phyloP scores from a whole-genome alignment of 2,888 invertebrate genomes.

The Erannis defoliaria region DNA sequence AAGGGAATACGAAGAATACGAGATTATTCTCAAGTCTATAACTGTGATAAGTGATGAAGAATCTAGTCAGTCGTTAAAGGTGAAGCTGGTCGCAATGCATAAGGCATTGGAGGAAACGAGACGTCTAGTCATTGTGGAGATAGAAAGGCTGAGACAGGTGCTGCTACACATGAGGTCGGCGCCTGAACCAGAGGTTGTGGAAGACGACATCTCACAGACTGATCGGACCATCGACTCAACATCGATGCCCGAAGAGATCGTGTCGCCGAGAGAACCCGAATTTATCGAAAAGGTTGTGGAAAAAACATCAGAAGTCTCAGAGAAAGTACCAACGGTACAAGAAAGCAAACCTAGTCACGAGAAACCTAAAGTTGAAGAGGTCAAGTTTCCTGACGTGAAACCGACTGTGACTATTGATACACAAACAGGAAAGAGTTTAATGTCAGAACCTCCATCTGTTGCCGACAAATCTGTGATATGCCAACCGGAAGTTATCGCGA shows the following conservation, averaged over 20 bases:
- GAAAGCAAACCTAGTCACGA: constrained; percentile 57
- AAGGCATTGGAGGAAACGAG: constrained; percentile 88
- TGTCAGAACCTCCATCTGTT: constrained; percentile 75
- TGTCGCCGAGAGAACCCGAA: constrained; percentile 67
- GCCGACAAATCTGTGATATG: constrained; percentile 77
- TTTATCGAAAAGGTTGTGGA: constrained; percentile 51
- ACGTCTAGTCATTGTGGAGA: constrained; percentile 86
- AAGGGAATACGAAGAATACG: constrained; percentile 79
- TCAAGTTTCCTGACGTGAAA: constrained; percentile 53
- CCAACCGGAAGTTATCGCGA: constrained; percentile 67
- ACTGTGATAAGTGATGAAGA: constrained; percentile 77
- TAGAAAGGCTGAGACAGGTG: constrained; percentile 82
- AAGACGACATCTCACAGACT: constrained; percentile 84
- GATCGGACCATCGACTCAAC: constrained; percentile 89
- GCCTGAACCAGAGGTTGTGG: constrained; percentile 73
- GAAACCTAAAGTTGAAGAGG: constrained; percentile 41
- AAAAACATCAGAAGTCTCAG: constrained; percentile 45
- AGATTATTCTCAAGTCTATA: constrained; percentile 75
- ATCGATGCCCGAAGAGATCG: constrained; percentile 91
- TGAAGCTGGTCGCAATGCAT: constrained; percentile 86
- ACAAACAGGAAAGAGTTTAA: constrained; percentile 89
- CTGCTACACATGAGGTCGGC: constrained; percentile 73
- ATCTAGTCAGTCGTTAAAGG: constrained; percentile 83
- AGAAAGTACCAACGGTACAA: constrained; percentile 54
- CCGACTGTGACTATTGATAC: constrained; percentile 84